Conservation (phyloP, 2,113 vertebrate genomes). For the Thymallus thymallus region DNA sequence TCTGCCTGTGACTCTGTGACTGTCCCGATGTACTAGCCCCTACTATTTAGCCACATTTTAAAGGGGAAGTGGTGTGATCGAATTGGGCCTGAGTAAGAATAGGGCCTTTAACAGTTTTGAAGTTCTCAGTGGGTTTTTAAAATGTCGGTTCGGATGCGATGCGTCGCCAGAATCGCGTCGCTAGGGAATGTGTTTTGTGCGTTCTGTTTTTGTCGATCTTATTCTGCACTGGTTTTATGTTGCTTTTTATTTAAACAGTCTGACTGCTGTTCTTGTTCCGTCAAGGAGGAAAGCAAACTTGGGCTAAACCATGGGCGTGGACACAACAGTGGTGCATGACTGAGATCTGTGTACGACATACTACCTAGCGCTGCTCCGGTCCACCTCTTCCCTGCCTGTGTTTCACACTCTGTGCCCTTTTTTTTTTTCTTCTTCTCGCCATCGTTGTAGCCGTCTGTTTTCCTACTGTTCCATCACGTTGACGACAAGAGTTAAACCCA, state of each 20-base stretch:
- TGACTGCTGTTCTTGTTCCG: conserved; percentile 69
- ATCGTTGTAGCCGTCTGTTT: conserved; percentile 85
- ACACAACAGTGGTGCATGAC: conserved; percentile 66
- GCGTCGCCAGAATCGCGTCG: neutral
- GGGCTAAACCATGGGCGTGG: conserved; percentile 14
- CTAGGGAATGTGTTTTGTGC: conserved; percentile 1
- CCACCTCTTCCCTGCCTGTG: conserved; percentile 88
- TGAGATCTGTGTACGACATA: conserved; percentile 89
- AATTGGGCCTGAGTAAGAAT: conserved; percentile 27
- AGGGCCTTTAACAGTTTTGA: conserved; percentile 20
- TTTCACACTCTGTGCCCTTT: conserved; percentile 81
- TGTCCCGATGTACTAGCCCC: conserved; percentile 8
- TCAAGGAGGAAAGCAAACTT: conserved; percentile 55
- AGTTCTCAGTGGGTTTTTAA: conserved; percentile 47
- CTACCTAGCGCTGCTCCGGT: conserved; percentile 87
- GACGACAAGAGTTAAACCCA: conserved; percentile 80
- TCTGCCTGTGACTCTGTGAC: conserved; percentile 53
- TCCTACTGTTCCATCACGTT: conserved; percentile 76
- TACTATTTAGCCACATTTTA: conserved; percentile 52
- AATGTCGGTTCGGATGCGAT: conserved; percentile 38
- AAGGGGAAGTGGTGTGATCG: conserved; percentile 34
- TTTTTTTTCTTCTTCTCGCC: conserved; percentile 74
- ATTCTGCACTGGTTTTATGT: conserved; percentile 32
- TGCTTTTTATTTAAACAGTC: conserved; percentile 30
- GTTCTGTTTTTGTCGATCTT: conserved; percentile 28